Evolutionary conservation across 2,113 vertebrate genomes (phyloP).

Genomic region (Anarrhichthys ocellatus): DNA sequence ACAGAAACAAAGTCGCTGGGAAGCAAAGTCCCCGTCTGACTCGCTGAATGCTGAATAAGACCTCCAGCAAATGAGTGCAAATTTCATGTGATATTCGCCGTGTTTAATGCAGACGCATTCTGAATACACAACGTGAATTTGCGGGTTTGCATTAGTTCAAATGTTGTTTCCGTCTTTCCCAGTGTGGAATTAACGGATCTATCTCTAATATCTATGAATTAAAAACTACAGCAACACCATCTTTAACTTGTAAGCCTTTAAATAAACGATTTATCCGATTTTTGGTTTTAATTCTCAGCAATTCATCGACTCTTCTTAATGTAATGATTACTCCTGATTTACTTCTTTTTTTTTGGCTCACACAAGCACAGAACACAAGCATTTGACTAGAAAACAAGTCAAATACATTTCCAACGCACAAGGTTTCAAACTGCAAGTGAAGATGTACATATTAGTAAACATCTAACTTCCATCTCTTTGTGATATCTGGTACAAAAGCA

Average conservation of each 20-base stretch:
- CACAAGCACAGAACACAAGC: no score
- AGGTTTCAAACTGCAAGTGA: background rate
- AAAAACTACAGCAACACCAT: background rate
- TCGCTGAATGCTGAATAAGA: conserved; percentile 49
- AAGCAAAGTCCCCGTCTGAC: conserved; percentile 53
- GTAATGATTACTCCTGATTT: background rate
- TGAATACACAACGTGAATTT: background rate
- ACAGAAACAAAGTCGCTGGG: conserved; percentile 59
- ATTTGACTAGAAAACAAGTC: no score
- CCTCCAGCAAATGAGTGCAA: conserved; percentile 22
- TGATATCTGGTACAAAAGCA: no score
- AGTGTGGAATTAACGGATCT: background rate
- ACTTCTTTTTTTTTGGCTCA: no score
- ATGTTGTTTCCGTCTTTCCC: background rate
- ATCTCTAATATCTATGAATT: no score
- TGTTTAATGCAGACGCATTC: background rate
- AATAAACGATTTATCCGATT: background rate
- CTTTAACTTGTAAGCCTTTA: background rate
- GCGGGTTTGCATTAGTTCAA: background rate
- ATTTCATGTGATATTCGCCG: conserved; percentile 18
- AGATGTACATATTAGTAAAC: background rate
- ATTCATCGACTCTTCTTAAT: background rate
- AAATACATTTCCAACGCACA: background rate
- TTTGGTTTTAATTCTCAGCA: background rate
- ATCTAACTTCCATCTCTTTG: background rate